Percentiles rank a stretch among this genome's conserved stretches.
Conservation (phyloP, 2,113 vertebrate species). For the Cyanoderma ruficeps region DNA sequence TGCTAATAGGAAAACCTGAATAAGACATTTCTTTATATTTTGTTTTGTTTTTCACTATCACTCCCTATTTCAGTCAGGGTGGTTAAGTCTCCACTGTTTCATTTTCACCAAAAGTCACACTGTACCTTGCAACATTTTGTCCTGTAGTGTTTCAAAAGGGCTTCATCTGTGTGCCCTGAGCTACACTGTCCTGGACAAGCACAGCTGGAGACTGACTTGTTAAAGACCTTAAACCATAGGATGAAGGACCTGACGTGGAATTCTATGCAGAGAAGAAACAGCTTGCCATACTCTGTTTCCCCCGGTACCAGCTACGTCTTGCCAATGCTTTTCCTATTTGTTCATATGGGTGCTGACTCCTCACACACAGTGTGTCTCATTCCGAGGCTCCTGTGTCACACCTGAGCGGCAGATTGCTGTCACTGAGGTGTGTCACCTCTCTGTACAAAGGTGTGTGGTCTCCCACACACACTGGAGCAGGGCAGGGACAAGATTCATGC, state of each 20-base stretch:
- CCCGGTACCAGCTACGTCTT: background rate
- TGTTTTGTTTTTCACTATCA: background rate
- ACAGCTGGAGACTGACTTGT: background rate
- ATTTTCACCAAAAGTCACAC: background rate
- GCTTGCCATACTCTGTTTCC: background rate
- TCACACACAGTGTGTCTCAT: rapidly evolving
- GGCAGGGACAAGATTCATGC: background rate
- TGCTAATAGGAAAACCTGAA: background rate
- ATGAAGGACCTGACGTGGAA: background rate
- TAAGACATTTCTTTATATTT: background rate
- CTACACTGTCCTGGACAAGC: background rate
- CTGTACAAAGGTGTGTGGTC: rapidly evolving
- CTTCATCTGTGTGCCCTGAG: background rate
- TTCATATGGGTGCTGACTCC: background rate
- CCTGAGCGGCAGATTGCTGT: background rate
- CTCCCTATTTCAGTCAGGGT: background rate
- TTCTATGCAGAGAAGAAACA: background rate
- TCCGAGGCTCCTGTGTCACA: background rate
- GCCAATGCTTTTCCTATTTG: rapidly evolving
- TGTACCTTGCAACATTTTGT: background rate
- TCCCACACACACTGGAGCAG: background rate
- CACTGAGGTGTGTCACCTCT: background rate
- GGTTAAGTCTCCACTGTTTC: background rate
- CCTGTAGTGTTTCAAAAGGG: background rate
- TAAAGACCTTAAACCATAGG: background rate